A percentile compares a stretch with the other conserved stretches of the same genome.
Evolutionary conservation across 2,113 vertebrate genomes (phyloP).

Genomic region (Apeltes quadracus): DNA sequence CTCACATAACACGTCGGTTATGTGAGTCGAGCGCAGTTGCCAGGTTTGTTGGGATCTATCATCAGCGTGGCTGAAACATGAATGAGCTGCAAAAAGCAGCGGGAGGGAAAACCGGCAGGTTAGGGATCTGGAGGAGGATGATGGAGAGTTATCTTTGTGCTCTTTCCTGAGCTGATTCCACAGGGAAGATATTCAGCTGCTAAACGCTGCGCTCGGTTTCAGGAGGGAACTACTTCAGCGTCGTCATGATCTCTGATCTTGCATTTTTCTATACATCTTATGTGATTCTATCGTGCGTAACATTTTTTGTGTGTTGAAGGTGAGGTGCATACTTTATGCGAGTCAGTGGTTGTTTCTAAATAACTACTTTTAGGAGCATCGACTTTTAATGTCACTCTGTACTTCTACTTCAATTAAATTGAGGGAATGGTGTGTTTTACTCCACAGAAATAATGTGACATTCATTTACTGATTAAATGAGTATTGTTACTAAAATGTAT

Average conservation of each 20-base stretch:
- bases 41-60: constrained; percentile 33
- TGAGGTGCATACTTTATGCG: neutral
- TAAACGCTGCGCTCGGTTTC: neutral
- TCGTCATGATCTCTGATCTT: neutral
- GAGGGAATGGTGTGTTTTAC: neutral
- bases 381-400: neutral
- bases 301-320: neutral
- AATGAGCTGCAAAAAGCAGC: constrained; percentile 29
- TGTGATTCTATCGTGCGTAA: neutral
- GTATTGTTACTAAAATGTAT: neutral
- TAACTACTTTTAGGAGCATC: neutral
- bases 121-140: constrained; percentile 1
- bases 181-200: neutral
- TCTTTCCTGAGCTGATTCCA: neutral
- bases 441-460: neutral
- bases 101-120: neutral
- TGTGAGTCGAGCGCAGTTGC: constrained; percentile 16
- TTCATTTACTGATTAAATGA: neutral
- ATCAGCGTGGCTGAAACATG: constrained; percentile 23
- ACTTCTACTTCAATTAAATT: neutral
- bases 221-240: neutral
- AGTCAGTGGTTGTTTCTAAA: neutral
- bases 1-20: constrained; percentile 34
- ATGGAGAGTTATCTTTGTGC: neutral
- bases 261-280: too few species aligned